Conservation (phyloP, 2,113 vertebrate genomes). For the Entelurus aequoreus region DNA sequence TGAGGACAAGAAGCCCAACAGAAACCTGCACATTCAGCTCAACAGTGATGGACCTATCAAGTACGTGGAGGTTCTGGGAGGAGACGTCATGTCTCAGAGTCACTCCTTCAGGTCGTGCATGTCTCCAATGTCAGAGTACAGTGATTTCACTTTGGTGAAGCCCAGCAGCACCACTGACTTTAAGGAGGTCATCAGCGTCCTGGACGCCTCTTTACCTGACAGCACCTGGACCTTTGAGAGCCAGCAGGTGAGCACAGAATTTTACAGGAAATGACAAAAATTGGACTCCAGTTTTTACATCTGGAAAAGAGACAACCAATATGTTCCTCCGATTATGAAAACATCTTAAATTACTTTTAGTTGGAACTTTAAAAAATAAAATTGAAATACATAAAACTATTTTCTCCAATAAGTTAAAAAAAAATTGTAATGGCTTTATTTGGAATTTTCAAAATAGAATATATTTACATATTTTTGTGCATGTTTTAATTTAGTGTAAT, state of each 20-base stretch:
- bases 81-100: conserved; percentile 78
- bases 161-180: conserved; percentile 51
- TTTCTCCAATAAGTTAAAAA: too few species aligned
- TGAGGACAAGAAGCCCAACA: conserved; percentile 76
- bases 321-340: too few species aligned
- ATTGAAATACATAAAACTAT: too few species aligned
- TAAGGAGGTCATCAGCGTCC: conserved; percentile 38
- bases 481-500: too few species aligned
- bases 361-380: too few species aligned
- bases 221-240: conserved; percentile 64
- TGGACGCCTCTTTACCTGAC: conserved; percentile 59
- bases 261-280: too few species aligned
- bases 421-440: too few species aligned
- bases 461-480: too few species aligned
- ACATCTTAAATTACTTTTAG: too few species aligned
- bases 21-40: conserved; percentile 79
- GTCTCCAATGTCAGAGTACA: conserved; percentile 77
- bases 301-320: too few species aligned
- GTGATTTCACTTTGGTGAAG: conserved; percentile 81
- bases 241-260: conserved; percentile 56
- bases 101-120: conserved; percentile 82
- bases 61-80: conserved; percentile 87
- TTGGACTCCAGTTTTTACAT: too few species aligned
- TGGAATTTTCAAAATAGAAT: too few species aligned
- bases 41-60: conserved; percentile 84